A percentile compares a stretch with the other conserved stretches of the same genome.
These are phyloP conservation scores for Drosophila orena DNA, from an alignment of 1,140 invertebrate genomes.

Conservation along the genomic window DNA sequence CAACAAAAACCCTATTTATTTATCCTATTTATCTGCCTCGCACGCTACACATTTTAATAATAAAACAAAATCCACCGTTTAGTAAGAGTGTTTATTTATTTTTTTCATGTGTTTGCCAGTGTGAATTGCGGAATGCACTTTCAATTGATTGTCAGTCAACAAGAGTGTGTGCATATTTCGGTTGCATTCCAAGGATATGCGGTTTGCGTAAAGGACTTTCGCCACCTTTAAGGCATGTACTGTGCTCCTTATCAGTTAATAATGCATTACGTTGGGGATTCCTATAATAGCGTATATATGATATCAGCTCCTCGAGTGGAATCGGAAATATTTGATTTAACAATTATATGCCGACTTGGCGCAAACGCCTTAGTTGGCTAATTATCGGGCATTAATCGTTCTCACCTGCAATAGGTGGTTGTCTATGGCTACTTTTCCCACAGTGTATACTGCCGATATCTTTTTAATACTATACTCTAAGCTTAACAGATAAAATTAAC, in stretches of 20 bases:
- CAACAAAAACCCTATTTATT: conserved; percentile 50
- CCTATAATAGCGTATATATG: conserved; percentile 12
- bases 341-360: conserved; percentile 47
- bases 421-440: neutral
- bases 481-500: too few species aligned
- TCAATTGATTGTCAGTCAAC: too few species aligned
- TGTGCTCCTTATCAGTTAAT: conserved; percentile 27
- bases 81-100: neutral
- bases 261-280: conserved; percentile 6
- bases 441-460: neutral
- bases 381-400: neutral
- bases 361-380: conserved; percentile 4
- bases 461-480: too few species aligned
- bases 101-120: neutral
- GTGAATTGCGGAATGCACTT: neutral
- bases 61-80: neutral
- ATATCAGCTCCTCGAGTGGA: conserved; percentile 18
- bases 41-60: conserved; percentile 9
- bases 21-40: conserved; percentile 46
- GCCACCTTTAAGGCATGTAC: neutral
- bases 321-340: conserved; percentile 49
- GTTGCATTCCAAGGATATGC: neutral
- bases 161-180: too few species aligned
- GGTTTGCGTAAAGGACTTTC: too few species aligned
- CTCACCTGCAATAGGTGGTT: conserved; percentile 5